Evolutionary conservation across 1,140 invertebrate species (phyloP), one percentile per base, ranked within the genome.

Genomic region (Latrodectus geometricus): DNA sequence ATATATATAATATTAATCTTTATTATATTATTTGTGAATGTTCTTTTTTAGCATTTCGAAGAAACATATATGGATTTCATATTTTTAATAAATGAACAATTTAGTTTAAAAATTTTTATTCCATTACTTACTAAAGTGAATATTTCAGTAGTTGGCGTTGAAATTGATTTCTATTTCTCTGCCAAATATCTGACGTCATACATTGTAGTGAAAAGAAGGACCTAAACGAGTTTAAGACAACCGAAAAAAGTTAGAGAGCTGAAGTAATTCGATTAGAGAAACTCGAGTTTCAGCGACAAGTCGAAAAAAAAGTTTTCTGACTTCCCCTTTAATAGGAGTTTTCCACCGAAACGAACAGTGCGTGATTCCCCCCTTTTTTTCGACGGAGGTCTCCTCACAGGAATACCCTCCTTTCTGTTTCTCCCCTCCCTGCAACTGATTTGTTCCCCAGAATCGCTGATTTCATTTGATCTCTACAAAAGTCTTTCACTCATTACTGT

Each of bases 231-330:
- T 85, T 85, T 77, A 85, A 85, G 73, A 77, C 75, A 66, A 50
- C 17, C 70, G 52, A 23, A 65, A 76, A 85, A 76, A 84, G 81
- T 84, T 84, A 66, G 81, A 48, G 68, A 56, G 74, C 61, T 48
- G 35, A 70, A 66, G 74, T 85, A 85, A 85, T 85, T 85, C 83
- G 52, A 85, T 85, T 85, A 77, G 74, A 85, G 83, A 77, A 85
- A 85, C 61, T 85, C 72, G 65, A 84, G 72, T 84, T 84, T 68
- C 72, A 75, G 54, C 54, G 83, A 85, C 81, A 76, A 76, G 72
- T 84, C 56, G 20, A 15, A 17, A 68, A 70, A 70, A 85, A 85
- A n/a, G 49, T n/a, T 48, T 66, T 75, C 81, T 50, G 49, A 52
- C 52, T 73, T 66, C 73, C 66, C 74, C 56, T 85, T 85, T 85